A percentile compares a stretch with the other conserved stretches of the same genome.
phyloP scores from a whole-genome alignment of 2,888 invertebrate genomes.

The Neoaliturus tenellus region DNA sequence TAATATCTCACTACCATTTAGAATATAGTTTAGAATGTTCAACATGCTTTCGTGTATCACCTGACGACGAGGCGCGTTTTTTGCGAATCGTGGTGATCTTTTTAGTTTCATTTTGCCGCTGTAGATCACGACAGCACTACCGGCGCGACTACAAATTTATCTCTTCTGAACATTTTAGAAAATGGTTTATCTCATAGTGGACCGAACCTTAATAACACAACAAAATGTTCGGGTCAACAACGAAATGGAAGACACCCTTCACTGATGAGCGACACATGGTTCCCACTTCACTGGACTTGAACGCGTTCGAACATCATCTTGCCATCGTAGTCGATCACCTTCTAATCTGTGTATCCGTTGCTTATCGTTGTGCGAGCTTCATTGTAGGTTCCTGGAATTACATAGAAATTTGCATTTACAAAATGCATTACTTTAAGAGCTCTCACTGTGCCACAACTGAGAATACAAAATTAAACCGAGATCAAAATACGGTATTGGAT shows the following conservation, averaged over 20 bases:
- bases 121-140: background rate
- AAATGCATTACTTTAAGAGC: too few relatives aligned
- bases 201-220: background rate
- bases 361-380: too few relatives aligned
- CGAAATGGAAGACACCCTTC: too few relatives aligned
- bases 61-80: background rate
- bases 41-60: conserved; percentile 33
- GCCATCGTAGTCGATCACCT: background rate
- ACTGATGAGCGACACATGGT: background rate
- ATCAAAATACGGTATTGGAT: too few relatives aligned
- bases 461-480: too few relatives aligned
- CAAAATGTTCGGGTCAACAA: too few relatives aligned
- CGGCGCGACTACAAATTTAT: background rate
- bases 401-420: too few relatives aligned
- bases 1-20: conserved; percentile 36
- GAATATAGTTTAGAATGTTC: conserved; percentile 36
- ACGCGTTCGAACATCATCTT: background rate
- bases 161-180: background rate
- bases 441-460: too few relatives aligned
- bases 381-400: too few relatives aligned
- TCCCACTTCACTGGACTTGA: background rate
- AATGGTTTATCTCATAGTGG: background rate
- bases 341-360: too few relatives aligned
- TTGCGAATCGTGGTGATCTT: background rate
- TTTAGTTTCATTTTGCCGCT: background rate